phyloP scores from a whole-genome alignment of 2,113 vertebrate genomes.

The Columba janthina region DNA sequence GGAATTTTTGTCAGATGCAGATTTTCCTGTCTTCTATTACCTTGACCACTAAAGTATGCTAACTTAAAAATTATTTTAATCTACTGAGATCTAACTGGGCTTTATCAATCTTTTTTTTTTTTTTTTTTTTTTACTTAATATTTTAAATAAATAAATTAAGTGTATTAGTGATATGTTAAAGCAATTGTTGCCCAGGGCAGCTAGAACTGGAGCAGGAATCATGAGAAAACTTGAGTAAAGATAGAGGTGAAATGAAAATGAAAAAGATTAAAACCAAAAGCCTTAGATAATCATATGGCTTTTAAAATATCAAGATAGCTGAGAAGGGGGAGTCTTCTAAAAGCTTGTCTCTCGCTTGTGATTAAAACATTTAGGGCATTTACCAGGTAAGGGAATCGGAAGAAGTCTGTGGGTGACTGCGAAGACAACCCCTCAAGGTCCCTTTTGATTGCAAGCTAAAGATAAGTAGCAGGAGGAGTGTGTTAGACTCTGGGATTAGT shows the following conservation, averaged over 20 bases:
- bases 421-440: background rate
- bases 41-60: background rate
- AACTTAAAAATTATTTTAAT: background rate
- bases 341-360: background rate
- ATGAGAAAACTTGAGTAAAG: background rate
- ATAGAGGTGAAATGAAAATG: background rate
- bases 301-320: background rate
- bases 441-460: background rate
- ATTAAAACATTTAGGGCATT: background rate
- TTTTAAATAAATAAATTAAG: background rate
- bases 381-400: background rate
- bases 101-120: background rate
- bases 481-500: background rate
- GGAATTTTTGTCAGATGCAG: background rate
- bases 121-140: background rate
- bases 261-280: background rate
- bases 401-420: background rate
- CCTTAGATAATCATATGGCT: background rate
- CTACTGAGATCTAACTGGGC: background rate
- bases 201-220: background rate
- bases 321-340: background rate
- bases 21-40: background rate
- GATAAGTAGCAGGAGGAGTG: background rate
- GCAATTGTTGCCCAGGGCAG: background rate
- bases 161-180: background rate